phyloP scores from a whole-genome alignment of 2,113 vertebrate genomes.

The Urocynchramus pylzowi region DNA sequence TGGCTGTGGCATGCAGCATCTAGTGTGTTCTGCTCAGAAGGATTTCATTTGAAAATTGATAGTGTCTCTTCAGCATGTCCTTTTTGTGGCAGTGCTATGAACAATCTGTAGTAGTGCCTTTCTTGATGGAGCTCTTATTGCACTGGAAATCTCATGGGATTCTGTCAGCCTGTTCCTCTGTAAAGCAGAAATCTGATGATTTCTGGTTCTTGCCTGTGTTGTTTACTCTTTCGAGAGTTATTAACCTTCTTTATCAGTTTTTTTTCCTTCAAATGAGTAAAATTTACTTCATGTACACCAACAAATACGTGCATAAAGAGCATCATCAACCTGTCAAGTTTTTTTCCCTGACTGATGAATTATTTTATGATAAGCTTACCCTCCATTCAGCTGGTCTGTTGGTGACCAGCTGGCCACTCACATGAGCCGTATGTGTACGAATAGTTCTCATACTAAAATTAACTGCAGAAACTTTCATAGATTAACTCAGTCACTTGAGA shows the following conservation, averaged over 20 bases:
- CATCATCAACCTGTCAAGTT: neutral
- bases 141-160: neutral
- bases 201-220: rapidly evolving
- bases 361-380: neutral
- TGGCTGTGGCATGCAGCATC: neutral
- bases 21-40: neutral
- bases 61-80: neutral
- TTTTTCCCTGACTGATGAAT: neutral
- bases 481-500: neutral
- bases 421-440: neutral
- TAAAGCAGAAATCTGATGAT: neutral
- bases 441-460: neutral
- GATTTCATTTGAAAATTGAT: neutral
- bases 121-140: neutral
- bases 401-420: neutral
- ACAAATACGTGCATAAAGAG: neutral
- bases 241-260: rapidly evolving
- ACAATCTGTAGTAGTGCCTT: neutral
- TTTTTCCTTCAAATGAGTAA: neutral
- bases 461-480: neutral
- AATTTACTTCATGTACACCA: neutral
- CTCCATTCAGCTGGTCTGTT: neutral
- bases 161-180: neutral
- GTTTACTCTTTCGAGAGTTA: neutral
- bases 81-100: neutral